Evolutionary conservation across 1,140 invertebrate species (phyloP).

Genomic region (Artemia franciscana): DNA sequence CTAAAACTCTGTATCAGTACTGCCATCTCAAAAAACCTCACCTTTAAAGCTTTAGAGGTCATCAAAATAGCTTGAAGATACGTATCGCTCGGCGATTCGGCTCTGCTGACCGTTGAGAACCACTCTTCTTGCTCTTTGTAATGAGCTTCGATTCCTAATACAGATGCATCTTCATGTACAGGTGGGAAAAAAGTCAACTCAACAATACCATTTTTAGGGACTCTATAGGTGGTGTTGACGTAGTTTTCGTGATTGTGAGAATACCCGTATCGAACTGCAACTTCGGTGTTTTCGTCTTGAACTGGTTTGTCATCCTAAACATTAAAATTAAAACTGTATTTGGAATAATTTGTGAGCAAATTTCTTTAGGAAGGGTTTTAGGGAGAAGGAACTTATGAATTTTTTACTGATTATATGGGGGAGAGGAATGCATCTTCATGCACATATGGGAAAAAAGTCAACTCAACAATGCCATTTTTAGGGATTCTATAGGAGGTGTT

Average conservation of each 20-base stretch:
- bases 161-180: constrained; percentile 24
- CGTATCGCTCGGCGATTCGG: constrained; percentile 41
- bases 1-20: no score
- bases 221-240: constrained; percentile 27
- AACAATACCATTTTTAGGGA: constrained; percentile 41
- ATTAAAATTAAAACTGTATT: neutral
- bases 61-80: constrained; percentile 47
- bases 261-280: constrained; percentile 39
- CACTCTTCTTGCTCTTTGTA: constrained; percentile 39
- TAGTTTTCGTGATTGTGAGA: constrained; percentile 37
- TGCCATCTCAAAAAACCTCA: no score
- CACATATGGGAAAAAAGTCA: constrained; percentile 39
- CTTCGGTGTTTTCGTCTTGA: constrained; percentile 29
- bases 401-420: no score
- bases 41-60: constrained; percentile 36
- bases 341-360: no score
- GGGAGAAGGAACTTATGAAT: no score
- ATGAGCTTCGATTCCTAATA: constrained; percentile 30
- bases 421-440: no score
- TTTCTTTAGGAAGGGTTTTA: no score
- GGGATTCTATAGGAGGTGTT: constrained; percentile 32
- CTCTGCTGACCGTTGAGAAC: constrained; percentile 48
- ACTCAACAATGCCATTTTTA: constrained; percentile 38
- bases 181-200: constrained; percentile 43
- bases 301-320: constrained; percentile 44